Conservation (phyloP, 2,113 vertebrate species). For the Cyphomyrus discorhynchus region DNA sequence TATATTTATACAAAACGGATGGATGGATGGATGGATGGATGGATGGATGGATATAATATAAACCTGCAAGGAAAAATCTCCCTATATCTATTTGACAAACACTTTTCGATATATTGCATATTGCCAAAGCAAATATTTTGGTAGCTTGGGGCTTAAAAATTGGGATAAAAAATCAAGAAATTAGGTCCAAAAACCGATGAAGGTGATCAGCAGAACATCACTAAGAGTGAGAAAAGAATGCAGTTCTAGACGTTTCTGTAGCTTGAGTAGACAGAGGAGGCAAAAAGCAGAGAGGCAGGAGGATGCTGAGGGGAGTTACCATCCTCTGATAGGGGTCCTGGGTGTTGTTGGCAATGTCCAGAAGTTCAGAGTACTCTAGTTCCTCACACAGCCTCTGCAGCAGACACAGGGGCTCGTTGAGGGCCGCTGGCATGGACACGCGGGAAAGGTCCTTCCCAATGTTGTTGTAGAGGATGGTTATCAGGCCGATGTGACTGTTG, state of each 20-base stretch:
- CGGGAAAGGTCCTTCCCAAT: constrained; percentile 88
- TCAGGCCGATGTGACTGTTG: constrained; percentile 77
- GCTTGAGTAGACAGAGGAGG: neutral
- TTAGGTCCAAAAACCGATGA: neutral
- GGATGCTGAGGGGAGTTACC: constrained; percentile 47
- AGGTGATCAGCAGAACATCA: neutral
- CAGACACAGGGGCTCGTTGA: constrained; percentile 77
- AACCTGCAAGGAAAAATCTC: neutral
- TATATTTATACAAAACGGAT: neutral
- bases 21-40: neutral
- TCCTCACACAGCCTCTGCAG: constrained; percentile 84
- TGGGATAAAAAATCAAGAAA: neutral
- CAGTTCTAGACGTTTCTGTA: neutral
- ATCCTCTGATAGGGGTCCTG: constrained; percentile 77
- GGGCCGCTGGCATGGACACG: constrained; percentile 78
- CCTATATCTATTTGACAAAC: neutral
- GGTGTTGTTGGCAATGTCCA: constrained; percentile 70
- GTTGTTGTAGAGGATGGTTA: constrained; percentile 84
- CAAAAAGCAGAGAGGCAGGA: neutral
- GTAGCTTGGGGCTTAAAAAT: neutral
- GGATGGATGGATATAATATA: neutral
- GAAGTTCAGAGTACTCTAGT: constrained; percentile 75
- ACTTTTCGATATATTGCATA: neutral
- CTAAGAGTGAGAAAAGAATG: neutral
- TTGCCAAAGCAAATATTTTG: neutral